These are phyloP conservation scores for Drosophila punjabiensis DNA, from an alignment of 1,140 invertebrate species.

Conservation along the genomic window DNA sequence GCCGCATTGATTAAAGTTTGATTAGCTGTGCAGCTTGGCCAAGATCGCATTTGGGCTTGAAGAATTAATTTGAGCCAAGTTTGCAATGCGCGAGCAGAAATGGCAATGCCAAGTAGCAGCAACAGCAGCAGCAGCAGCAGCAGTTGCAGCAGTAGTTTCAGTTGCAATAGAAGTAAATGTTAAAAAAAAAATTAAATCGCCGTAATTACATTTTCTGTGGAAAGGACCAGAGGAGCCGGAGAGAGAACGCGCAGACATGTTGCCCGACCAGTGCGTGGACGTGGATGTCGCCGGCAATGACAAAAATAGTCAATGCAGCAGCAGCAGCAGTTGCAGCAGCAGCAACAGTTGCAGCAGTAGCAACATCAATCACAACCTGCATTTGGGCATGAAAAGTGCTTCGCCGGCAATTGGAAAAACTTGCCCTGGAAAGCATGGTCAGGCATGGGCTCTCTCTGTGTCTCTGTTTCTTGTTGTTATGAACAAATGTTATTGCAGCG, in stretches of 20 bases:
- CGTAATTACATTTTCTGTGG: slow-evolving; percentile 74
- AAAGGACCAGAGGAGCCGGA: slow-evolving; percentile 51
- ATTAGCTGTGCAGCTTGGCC: slow-evolving; percentile 60
- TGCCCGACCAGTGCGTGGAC: slow-evolving; percentile 67
- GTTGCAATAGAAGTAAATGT: slow-evolving; percentile 59
- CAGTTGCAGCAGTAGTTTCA: not conserved
- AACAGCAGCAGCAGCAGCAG: not conserved
- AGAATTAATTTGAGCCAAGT: slow-evolving; percentile 74
- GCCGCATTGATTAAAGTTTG: slow-evolving; percentile 78
- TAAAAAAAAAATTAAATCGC: slow-evolving; percentile 61
- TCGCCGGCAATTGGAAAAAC: slow-evolving; percentile 75
- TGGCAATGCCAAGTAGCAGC: slow-evolving; percentile 37
- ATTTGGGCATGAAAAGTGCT: slow-evolving; percentile 78
- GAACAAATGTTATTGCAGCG: slow-evolving; percentile 69
- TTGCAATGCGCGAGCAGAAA: slow-evolving; percentile 60
- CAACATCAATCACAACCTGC: slow-evolving; percentile 55
- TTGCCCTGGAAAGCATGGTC: slow-evolving; percentile 64
- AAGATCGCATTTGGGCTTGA: slow-evolving; percentile 68
- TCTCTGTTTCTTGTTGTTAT: slow-evolving; percentile 49
- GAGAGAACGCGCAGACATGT: slow-evolving; percentile 70
- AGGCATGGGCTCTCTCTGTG: slow-evolving; percentile 11
- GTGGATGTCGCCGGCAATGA: slow-evolving; percentile 43
- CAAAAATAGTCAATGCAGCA: slow-evolving; percentile 65
- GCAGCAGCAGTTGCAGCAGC: slow-evolving; percentile 14
- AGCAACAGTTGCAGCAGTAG: slow-evolving; percentile 10